phyloP scores from a whole-genome alignment of 1,140 invertebrate species.

The Drosophila pandora region DNA sequence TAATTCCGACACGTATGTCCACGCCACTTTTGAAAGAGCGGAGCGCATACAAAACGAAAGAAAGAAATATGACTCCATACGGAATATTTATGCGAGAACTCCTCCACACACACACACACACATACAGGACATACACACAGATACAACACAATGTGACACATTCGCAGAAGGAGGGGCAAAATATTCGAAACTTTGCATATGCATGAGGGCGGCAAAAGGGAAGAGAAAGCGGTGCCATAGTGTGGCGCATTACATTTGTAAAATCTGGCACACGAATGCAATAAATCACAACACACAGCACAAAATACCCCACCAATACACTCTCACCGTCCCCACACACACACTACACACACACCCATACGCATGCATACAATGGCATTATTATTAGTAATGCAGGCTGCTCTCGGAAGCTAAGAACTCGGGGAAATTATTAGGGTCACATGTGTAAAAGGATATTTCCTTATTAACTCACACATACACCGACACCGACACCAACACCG shows the following conservation, averaged over 20 bases:
- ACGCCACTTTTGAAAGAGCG: constrained; percentile 67
- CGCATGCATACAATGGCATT: constrained; percentile 63
- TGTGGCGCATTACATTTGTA: constrained; percentile 78
- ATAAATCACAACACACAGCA: constrained; percentile 79
- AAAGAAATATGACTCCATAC: constrained; percentile 75
- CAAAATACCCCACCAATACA: constrained; percentile 55
- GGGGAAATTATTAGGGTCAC: constrained; percentile 78
- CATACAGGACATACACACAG: constrained; percentile 16
- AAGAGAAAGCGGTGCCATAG: constrained; percentile 35
- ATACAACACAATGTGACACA: constrained; percentile 57
- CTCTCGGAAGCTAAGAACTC: constrained; percentile 64
- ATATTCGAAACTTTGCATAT: constrained; percentile 81
- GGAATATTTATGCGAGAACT: constrained; percentile 69
- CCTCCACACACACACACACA: constrained; percentile 26
- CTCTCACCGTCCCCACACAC: constrained; percentile 22
- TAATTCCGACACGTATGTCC: constrained; percentile 80
- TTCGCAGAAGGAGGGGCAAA: constrained; percentile 53
- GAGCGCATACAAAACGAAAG: constrained; percentile 68
- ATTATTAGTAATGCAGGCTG: constrained; percentile 78
- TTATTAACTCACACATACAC: constrained; percentile 65
- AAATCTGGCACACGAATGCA: constrained; percentile 83
- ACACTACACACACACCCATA: constrained; percentile 9
- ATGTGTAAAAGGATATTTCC: constrained; percentile 83
- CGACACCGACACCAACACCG: constrained; percentile 9
- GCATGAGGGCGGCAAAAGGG: constrained; percentile 45